These are phyloP conservation scores for Propithecus deckenii DNA, from an alignment of 2,797 vertebrate genomes.

Conservation along the genomic window DNA sequence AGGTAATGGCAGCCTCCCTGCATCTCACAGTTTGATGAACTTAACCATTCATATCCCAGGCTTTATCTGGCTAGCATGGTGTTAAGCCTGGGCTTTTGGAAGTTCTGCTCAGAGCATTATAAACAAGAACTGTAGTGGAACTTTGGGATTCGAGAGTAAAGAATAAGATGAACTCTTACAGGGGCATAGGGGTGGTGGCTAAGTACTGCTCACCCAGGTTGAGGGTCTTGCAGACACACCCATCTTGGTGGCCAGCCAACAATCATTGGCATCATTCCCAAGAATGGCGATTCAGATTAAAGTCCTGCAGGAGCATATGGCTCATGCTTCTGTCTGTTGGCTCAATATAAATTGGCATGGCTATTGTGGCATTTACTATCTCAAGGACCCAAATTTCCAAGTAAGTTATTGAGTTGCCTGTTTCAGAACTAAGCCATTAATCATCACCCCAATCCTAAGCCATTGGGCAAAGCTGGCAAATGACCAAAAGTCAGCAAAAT, in stretches of 20 bases:
- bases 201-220: neutral
- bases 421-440: slow-evolving; percentile 26
- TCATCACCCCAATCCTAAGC: neutral
- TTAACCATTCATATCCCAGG: neutral
- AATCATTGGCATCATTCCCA: neutral
- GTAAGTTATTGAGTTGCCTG: neutral
- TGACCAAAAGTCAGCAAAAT: slow-evolving; percentile 1
- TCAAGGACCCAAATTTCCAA: neutral
- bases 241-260: neutral
- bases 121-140: neutral
- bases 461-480: slow-evolving; percentile 9
- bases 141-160: neutral
- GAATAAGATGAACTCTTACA: neutral
- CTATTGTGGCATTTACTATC: neutral
- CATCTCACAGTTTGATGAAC: neutral
- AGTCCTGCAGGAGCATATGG: neutral
- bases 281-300: neutral
- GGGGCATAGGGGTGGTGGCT: neutral
- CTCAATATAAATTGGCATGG: neutral
- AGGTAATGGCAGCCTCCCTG: neutral
- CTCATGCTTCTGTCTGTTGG: neutral
- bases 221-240: neutral
- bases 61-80: neutral
- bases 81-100: neutral
- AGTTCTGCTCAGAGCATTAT: neutral